Percentiles rank a stretch among this genome's conserved stretches.
phyloP scores from a whole-genome alignment of 2,888 invertebrate genomes.

The Apotomis turbidana region DNA sequence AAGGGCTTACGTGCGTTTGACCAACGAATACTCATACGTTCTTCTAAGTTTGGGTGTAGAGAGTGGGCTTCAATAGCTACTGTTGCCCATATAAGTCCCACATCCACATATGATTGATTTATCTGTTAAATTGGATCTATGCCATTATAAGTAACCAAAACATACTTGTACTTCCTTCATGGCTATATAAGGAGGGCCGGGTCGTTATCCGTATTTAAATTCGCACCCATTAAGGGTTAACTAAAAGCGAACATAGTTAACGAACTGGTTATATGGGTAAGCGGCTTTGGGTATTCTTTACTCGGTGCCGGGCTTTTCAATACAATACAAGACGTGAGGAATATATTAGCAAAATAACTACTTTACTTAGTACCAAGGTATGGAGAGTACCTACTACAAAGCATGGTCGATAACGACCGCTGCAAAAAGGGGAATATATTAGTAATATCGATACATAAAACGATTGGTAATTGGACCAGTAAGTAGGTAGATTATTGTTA shows the following conservation, averaged over 20 bases:
- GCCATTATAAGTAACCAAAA: conserved; percentile 39
- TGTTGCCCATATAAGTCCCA: conserved; percentile 29
- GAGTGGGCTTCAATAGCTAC: conserved; percentile 34
- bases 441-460: no score
- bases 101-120: conserved; percentile 40
- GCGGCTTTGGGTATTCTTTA: conserved; percentile 9
- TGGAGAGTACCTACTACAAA: not conserved
- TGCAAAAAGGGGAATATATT: no score
- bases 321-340: not conserved
- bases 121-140: conserved; percentile 40
- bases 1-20: not conserved
- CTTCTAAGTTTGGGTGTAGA: not conserved
- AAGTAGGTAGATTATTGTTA: no score
- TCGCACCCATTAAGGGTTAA: conserved; percentile 30
- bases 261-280: conserved; percentile 27
- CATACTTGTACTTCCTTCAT: conserved; percentile 34
- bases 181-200: conserved; percentile 21
- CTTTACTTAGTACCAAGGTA: not conserved
- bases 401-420: no score
- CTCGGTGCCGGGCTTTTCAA: not conserved
- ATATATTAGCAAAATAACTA: not conserved
- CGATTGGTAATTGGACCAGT: no score
- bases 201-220: conserved; percentile 42
- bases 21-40: not conserved
- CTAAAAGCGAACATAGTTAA: conserved; percentile 32